Evolutionary conservation across 2,113 vertebrate species (phyloP).

Genomic region (Sebastes schlegelii): DNA sequence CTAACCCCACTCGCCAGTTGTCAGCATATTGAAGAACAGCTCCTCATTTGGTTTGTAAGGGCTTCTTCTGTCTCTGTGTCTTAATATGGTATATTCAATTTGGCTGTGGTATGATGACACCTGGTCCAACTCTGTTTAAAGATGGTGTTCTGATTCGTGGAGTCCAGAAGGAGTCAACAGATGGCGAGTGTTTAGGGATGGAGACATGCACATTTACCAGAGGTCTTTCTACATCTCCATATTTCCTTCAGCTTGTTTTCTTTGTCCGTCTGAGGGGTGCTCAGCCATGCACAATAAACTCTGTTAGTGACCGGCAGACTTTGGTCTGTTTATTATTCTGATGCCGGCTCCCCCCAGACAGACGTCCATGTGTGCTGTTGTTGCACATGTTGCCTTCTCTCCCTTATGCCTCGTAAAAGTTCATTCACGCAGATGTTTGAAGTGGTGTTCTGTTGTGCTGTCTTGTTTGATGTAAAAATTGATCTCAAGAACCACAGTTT

Average conservation of each 20-base stretch:
- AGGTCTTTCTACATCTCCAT: slow-evolving; percentile 18
- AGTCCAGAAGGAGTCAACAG: slow-evolving; percentile 22
- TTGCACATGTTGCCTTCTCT: slow-evolving; percentile 68
- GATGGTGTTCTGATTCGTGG: background rate
- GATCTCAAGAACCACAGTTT: slow-evolving; percentile 19
- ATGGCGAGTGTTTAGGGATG: slow-evolving; percentile 26
- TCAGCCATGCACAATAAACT: slow-evolving; percentile 70
- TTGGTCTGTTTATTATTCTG: slow-evolving; percentile 77
- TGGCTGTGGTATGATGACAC: slow-evolving; percentile 5
- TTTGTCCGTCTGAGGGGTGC: slow-evolving; percentile 57
- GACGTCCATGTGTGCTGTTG: slow-evolving; percentile 64
- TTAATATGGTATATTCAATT: slow-evolving; percentile 11
- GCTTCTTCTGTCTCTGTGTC: slow-evolving; percentile 19
- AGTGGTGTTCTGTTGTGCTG: slow-evolving; percentile 23
- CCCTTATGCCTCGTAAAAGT: slow-evolving; percentile 52
- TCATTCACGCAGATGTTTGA: slow-evolving; percentile 63
- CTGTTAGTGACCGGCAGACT: slow-evolving; percentile 61
- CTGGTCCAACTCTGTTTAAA: slow-evolving; percentile 22
- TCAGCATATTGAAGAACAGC: slow-evolving; percentile 50
- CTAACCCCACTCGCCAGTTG: slow-evolving; percentile 38
- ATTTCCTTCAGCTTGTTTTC: slow-evolving; percentile 63
- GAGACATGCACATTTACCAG: slow-evolving; percentile 26
- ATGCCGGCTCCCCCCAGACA: slow-evolving; percentile 42
- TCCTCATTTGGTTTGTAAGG: slow-evolving; percentile 25
- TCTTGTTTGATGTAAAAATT: slow-evolving; percentile 15